A percentile compares a stretch with the other conserved stretches of the same genome.
These are phyloP conservation scores for Carcharodon carcharias DNA, from an alignment of 2,797 vertebrate genomes.

Conservation along the genomic window DNA sequence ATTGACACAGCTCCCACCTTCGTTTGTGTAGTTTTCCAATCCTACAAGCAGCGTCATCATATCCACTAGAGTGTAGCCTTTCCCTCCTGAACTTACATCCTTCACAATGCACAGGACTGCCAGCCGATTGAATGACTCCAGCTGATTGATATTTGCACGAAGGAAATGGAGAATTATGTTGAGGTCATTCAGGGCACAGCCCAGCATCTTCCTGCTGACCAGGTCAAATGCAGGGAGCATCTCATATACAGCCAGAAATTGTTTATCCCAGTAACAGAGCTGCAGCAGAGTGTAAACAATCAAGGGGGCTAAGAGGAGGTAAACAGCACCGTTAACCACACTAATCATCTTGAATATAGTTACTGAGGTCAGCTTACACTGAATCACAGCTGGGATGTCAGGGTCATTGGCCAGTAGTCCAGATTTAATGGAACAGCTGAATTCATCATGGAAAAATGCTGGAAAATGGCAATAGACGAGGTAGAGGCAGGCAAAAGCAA, in stretches of 20 bases:
- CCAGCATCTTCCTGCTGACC: constrained; percentile 74
- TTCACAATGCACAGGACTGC: constrained; percentile 74
- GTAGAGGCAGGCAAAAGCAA: constrained; percentile 79
- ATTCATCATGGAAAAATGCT: constrained; percentile 84
- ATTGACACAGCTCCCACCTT: not conserved
- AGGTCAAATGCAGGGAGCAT: constrained; percentile 86
- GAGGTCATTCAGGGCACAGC: constrained; percentile 87
- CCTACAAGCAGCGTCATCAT: constrained; percentile 92
- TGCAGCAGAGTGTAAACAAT: constrained; percentile 79
- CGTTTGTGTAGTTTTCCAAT: constrained; percentile 51
- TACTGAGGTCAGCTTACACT: constrained; percentile 82
- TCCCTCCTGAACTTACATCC: constrained; percentile 45
- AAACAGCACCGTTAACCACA: constrained; percentile 68
- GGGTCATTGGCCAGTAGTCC: constrained; percentile 69
- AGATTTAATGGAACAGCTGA: constrained; percentile 80
- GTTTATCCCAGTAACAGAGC: constrained; percentile 87
- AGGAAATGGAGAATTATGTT: constrained; percentile 88
- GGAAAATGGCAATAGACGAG: constrained; percentile 83
- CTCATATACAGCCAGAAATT: constrained; percentile 82
- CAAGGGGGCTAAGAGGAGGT: constrained; percentile 71
- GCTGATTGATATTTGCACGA: constrained; percentile 74
- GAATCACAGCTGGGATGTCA: constrained; percentile 67
- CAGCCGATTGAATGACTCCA: constrained; percentile 81
- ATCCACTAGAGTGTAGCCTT: constrained; percentile 72
- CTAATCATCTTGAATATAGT: constrained; percentile 85